Evolutionary conservation across 2,888 invertebrate genomes (phyloP), one percentile per base, ranked within the genome.

Genomic region (Pheosia tremula): DNA sequence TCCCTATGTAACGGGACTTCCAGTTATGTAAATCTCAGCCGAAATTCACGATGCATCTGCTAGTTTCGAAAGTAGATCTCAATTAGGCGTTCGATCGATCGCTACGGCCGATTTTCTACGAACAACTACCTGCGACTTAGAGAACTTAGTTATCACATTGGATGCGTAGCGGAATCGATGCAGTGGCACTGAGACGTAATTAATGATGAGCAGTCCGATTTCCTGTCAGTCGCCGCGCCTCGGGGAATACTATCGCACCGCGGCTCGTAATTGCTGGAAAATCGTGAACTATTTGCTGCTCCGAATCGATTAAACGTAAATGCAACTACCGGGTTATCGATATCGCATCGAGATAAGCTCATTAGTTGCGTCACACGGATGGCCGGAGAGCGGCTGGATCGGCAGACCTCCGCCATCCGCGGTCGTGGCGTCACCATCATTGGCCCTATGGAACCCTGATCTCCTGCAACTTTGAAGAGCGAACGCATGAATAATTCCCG

Each of bases 401-500:
- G 37, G 68, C 57, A 70, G 71, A 74, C 68, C 71, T 73, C 66
- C 62, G 61, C 63, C 64, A 70, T 67, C 63, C 62, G 72, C 68
- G 77, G 66, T 66, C 66, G 78, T 72, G 64, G 71, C 77, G 72
- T 70, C 72, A 75, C 72, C 74, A 75, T 77, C 79, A 80, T 69
- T 76, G 77, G 74, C 71, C 79, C 77, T 74, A 66, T 80, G 77
- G 85, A 24, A 84, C 81, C 86, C 89, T 90, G 89, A 90, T 92
- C 91, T 91, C 88, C 82, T 89, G 87, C 85, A 89, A 87, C 83
- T 87, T 89, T 89, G 86, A 88, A 86, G 87, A 87, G 83, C 84
- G 86, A 85, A 90, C 91, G 91, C 91, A 92, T 92, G 90, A 92
- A 93, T 92, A 91, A 91, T 93, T 93, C 92, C 92, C 93, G 89